phyloP scores from a whole-genome alignment of 1,140 invertebrate species.

The Zaprionus nigranus region DNA sequence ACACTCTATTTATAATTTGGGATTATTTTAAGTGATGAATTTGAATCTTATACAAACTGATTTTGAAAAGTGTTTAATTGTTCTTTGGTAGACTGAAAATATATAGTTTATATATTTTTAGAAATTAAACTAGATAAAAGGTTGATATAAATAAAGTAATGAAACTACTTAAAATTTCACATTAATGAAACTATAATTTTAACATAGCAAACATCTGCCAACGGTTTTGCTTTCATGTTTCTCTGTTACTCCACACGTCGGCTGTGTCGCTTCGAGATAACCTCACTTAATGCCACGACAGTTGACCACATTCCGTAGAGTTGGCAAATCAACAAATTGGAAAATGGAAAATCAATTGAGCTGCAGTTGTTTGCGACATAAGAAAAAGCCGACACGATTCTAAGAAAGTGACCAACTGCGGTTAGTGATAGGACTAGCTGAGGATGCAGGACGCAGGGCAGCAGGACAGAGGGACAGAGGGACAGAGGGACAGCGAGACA shows the following conservation, averaged over 20 bases:
- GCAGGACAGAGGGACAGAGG: constrained; percentile 9
- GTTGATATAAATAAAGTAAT: too few species aligned
- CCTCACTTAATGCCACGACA: background rate
- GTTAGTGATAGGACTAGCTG: constrained; percentile 57
- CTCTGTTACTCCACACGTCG: background rate
- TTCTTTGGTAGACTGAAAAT: too few species aligned
- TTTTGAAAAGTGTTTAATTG: too few species aligned
- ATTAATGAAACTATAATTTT: background rate
- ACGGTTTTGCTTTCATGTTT: background rate
- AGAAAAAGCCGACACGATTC: constrained; percentile 59
- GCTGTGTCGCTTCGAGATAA: background rate
- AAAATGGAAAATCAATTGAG: constrained; percentile 38
- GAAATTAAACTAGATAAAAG: too few species aligned
- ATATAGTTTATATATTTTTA: too few species aligned
- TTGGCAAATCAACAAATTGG: constrained; percentile 20
- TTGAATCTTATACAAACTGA: too few species aligned
- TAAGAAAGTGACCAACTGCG: constrained; percentile 77
- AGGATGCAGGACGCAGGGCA: constrained; percentile 7
- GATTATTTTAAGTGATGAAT: too few species aligned
- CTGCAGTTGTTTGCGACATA: constrained; percentile 45
- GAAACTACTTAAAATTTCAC: background rate
- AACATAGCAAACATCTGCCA: background rate
- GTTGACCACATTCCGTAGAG: constrained; percentile 10
- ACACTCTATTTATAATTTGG: too few species aligned
- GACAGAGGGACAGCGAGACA: constrained; percentile 14